These are phyloP conservation scores for Leptopilina myrica DNA, from an alignment of 2,888 invertebrate genomes.

Conservation along the genomic window DNA sequence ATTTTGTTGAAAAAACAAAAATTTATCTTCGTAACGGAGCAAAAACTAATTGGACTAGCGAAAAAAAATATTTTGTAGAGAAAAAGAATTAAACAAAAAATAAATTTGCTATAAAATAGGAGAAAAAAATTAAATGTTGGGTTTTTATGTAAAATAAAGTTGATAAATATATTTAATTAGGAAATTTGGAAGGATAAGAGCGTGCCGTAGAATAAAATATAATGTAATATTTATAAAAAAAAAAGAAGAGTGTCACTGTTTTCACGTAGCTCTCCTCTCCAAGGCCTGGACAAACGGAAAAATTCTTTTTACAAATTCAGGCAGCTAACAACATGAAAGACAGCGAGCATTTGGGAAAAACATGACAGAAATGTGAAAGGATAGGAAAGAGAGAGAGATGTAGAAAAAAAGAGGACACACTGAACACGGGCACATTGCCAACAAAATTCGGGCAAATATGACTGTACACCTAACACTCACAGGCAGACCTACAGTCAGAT, in stretches of 20 bases:
- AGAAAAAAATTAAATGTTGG: neutral
- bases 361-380: slow-evolving; percentile 43
- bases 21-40: slow-evolving; percentile 8
- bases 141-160: too few species aligned
- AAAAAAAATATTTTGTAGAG: neutral
- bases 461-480: slow-evolving; percentile 62
- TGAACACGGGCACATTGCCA: slow-evolving; percentile 59
- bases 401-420: slow-evolving; percentile 53
- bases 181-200: slow-evolving; percentile 14
- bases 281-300: slow-evolving; percentile 45
- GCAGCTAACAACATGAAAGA: slow-evolving; percentile 54
- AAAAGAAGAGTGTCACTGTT: slow-evolving; percentile 45
- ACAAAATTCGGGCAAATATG: slow-evolving; percentile 57
- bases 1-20: slow-evolving; percentile 21
- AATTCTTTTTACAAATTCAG: slow-evolving; percentile 50
- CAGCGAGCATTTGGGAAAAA: slow-evolving; percentile 50
- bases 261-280: slow-evolving; percentile 50
- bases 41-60: slow-evolving; percentile 47
- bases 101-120: neutral
- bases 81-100: neutral
- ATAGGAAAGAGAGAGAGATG: slow-evolving; percentile 44
- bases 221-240: neutral
- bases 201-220: slow-evolving; percentile 26
- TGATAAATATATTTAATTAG: neutral
- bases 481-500: slow-evolving; percentile 61